These are phyloP conservation scores for Cacatua alba DNA, from an alignment of 2,113 vertebrate species.

Conservation along the genomic window DNA sequence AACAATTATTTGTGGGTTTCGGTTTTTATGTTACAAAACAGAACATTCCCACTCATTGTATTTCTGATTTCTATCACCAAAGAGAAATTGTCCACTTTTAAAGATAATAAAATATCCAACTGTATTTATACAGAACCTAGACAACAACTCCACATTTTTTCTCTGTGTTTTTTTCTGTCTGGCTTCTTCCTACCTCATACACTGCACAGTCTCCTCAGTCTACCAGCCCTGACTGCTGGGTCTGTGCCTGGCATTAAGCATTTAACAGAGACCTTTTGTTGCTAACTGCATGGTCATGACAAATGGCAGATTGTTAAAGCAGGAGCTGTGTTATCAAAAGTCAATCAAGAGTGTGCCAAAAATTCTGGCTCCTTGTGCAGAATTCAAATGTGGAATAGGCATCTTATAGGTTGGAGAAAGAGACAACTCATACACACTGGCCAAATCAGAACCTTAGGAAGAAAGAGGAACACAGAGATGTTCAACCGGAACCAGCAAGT, in stretches of 20 bases:
- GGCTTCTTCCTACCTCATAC: background rate
- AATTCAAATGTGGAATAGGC: background rate
- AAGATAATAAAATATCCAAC: background rate
- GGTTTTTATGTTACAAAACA: background rate
- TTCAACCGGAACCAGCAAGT: background rate
- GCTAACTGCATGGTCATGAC: background rate
- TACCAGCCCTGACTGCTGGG: background rate
- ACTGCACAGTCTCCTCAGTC: background rate
- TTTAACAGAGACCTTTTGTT: constrained; percentile 48
- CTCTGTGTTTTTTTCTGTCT: background rate
- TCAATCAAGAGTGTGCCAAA: background rate
- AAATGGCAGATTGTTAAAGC: constrained; percentile 47
- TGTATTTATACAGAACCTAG: background rate
- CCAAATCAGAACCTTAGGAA: background rate
- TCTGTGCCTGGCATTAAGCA: background rate
- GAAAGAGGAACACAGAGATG: background rate
- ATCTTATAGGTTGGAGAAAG: background rate
- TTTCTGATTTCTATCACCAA: background rate
- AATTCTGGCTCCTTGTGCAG: background rate
- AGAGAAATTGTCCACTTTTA: background rate
- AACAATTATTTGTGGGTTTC: background rate
- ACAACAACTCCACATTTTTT: background rate
- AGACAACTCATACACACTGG: background rate
- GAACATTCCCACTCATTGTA: background rate
- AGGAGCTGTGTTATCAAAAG: constrained; percentile 38